These are phyloP conservation scores for Daktulosphaira vitifoliae DNA, from an alignment of 1,140 invertebrate genomes.

Conservation along the genomic window DNA sequence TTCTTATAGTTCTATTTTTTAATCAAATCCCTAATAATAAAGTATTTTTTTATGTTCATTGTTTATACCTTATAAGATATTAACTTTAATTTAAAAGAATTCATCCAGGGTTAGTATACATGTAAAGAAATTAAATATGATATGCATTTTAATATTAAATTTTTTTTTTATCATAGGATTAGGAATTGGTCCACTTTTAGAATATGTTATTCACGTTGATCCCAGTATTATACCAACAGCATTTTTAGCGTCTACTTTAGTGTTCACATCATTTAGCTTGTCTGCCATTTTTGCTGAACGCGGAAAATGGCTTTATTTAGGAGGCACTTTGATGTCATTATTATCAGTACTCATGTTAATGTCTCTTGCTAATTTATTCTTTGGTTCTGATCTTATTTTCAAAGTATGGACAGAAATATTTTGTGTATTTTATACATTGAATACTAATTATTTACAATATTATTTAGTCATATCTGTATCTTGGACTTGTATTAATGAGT, in stretches of 20 bases:
- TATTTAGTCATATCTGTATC: constrained; percentile 67
- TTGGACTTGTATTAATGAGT: constrained; percentile 82
- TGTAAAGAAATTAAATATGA: too few relatives aligned
- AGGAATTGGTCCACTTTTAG: constrained; percentile 69
- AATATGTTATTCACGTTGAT: constrained; percentile 65
- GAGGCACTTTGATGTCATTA: constrained; percentile 69
- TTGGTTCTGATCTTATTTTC: constrained; percentile 72
- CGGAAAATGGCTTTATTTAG: constrained; percentile 78
- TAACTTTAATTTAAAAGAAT: too few relatives aligned
- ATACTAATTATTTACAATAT: constrained; percentile 28
- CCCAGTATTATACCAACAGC: constrained; percentile 83
- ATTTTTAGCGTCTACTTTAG: constrained; percentile 70
- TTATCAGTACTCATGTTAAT: constrained; percentile 69
- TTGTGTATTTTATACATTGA: too few relatives aligned
- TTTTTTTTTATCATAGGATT: too few relatives aligned
- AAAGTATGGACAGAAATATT: constrained; percentile 56
- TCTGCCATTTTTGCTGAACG: constrained; percentile 73
- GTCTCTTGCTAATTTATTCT: constrained; percentile 74
- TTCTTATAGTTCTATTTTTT: too few relatives aligned
- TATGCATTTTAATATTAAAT: too few relatives aligned
- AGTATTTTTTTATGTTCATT: too few relatives aligned
- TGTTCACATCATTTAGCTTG: constrained; percentile 86
- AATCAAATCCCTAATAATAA: too few relatives aligned
- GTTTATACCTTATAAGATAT: too few relatives aligned
- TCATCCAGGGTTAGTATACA: too few relatives aligned